Conservation (phyloP, 2,797 vertebrate species). For the Dermochelys coriacea region DNA sequence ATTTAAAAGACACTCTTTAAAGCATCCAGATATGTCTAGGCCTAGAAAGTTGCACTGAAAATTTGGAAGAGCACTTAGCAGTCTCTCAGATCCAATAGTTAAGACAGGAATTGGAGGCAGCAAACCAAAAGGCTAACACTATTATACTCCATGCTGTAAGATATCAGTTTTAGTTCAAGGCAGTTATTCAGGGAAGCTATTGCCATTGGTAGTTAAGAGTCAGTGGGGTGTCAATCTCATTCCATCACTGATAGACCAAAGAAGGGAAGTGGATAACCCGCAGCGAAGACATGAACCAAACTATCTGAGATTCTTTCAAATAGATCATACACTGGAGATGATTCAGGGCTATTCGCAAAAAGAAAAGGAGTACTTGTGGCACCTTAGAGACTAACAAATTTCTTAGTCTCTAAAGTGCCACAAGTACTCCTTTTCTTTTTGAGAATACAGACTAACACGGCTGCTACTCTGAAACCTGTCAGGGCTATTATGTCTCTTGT, state of each 20-base stretch:
- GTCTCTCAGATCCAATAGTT: background rate
- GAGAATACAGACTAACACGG: no score
- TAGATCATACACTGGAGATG: background rate
- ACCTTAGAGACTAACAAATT: no score
- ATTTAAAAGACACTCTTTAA: background rate
- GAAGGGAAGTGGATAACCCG: background rate
- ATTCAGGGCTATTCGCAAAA: background rate
- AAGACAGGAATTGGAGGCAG: background rate
- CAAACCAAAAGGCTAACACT: background rate
- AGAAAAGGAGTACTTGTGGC: no score
- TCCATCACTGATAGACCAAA: background rate
- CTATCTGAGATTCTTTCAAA: background rate
- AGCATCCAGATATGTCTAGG: background rate
- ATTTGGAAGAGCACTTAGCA: background rate
- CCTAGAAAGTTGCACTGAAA: background rate
- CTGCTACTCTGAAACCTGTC: no score
- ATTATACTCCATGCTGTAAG: background rate
- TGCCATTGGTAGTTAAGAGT: background rate
- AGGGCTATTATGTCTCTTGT: background rate
- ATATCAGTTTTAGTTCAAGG: background rate
- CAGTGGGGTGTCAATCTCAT: background rate
- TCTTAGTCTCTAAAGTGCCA: no score
- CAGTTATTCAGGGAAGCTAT: background rate
- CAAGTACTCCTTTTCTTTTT: no score
- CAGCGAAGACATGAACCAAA: background rate